phyloP scores from a whole-genome alignment of 2,113 vertebrate species.

The Atherinomorus stipes region DNA sequence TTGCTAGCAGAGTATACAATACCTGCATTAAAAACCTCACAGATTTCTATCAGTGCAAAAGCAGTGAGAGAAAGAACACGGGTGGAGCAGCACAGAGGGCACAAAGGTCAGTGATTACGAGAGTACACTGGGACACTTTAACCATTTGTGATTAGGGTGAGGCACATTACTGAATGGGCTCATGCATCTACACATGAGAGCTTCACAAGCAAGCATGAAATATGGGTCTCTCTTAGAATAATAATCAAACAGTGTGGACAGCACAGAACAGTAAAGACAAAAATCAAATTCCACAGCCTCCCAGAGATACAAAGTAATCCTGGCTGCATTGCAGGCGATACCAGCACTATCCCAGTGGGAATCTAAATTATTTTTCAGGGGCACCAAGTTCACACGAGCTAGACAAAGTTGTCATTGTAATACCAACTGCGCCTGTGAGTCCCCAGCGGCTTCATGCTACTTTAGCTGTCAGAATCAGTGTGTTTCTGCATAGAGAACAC shows the following conservation, averaged over 20 bases:
- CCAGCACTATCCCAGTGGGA: constrained; percentile 38
- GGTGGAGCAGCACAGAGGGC: constrained; percentile 29
- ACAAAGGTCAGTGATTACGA: constrained; percentile 28
- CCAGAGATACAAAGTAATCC: constrained; percentile 35
- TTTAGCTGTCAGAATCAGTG: constrained; percentile 54
- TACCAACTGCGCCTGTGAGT: constrained; percentile 36
- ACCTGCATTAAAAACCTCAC: constrained; percentile 30
- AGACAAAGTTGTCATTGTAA: constrained; percentile 66
- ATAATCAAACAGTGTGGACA: constrained; percentile 64
- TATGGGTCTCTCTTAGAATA: constrained; percentile 65
- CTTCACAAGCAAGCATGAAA: constrained; percentile 60
- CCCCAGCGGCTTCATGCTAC: constrained; percentile 52
- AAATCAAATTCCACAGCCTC: constrained; percentile 58
- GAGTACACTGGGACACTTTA: constrained; percentile 44
- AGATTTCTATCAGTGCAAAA: constrained; percentile 5
- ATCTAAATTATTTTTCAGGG: constrained; percentile 63
- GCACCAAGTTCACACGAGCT: constrained; percentile 62
- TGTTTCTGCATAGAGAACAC: constrained; percentile 45
- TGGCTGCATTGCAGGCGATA: constrained; percentile 19
- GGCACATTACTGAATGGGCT: constrained; percentile 60
- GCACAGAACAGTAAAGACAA: constrained; percentile 49
- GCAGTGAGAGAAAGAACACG: constrained; percentile 1
- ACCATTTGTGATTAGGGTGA: constrained; percentile 58
- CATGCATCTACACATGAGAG: constrained; percentile 72
- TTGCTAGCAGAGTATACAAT: constrained; percentile 6